Conservation (phyloP, 2,797 vertebrate species). For the Rhinophrynus dorsalis region DNA sequence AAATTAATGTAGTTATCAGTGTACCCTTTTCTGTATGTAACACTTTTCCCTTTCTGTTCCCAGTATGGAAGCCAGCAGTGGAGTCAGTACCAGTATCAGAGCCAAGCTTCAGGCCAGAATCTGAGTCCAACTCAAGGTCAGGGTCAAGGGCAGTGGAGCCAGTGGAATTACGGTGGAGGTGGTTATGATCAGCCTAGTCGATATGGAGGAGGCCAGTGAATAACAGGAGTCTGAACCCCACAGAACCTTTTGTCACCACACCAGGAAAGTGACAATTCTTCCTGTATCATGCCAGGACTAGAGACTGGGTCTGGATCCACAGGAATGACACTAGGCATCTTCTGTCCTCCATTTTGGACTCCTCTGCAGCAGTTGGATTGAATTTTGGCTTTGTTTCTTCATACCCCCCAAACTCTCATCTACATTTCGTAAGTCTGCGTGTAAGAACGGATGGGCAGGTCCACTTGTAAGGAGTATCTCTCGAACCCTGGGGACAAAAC, state of each 20-base stretch:
- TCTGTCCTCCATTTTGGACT: not conserved
- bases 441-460: no score
- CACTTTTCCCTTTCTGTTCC: not conserved
- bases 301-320: no score
- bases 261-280: conserved; percentile 5
- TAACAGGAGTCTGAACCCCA: not conserved
- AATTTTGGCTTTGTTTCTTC: not conserved
- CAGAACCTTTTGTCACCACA: not conserved
- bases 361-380: not conserved
- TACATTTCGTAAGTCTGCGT: not conserved
- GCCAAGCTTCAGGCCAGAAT: conserved; percentile 64
- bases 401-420: not conserved
- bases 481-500: not conserved
- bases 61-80: conserved; percentile 87
- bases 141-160: conserved; percentile 91
- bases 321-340: not conserved
- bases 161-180: conserved; percentile 76
- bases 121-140: conserved; percentile 45
- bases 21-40: no score
- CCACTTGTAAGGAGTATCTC: no score
- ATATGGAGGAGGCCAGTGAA: conserved; percentile 29
- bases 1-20: no score
- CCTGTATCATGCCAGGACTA: conserved; percentile 12
- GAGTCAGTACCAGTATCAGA: conserved; percentile 85
- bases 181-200: conserved; percentile 11